Evolutionary conservation across 92 coral and sea anemone genomes (phyloP), one percentile per base, ranked within the genome.

Genomic region (Bergia puertoricense): DNA sequence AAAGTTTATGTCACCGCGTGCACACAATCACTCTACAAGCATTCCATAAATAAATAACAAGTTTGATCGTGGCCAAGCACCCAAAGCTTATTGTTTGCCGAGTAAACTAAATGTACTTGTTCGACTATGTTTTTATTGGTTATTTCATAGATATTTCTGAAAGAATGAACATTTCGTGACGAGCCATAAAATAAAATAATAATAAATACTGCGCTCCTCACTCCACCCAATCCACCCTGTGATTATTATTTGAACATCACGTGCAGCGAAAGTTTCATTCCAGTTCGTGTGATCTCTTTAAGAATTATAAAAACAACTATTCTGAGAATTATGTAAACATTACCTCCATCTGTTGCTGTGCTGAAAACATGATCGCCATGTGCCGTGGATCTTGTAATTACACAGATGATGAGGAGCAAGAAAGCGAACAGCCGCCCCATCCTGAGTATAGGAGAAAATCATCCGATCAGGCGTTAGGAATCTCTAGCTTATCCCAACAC

Each of bases 311-410:
- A 40, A 67, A 79, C 69, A 79, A 51, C 69, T 7, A 50, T 42
- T 51, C 42, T 23, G 83, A 37, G 83, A 54, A 79, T 42, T 38
- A 16, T 23, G 41, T 79, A 68, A 54, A 79, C 65, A 72, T 37
- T 84, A 84, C 87, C 87, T 84, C 45, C 39, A 20, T 72, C 87
- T 22, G 22, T 84, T 15, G 68, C 37, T 5, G 43, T 46, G 67
- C 79, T 72, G 77, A 84, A 84, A 51, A 84, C 79, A 18, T 22
- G 87, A 44, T 84, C 87, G 5, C 87, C 87, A 71, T 45, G 87
- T 4, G 67, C 77, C 46, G 65, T 48, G 16, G 66, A 45, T 51
- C 43, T 46, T 15, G 87, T 48, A 30, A 84, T 69, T 5, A 48
- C 56, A 69, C 50, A n/a, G 62, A 68, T 48, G 79, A 72, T 41